These are phyloP conservation scores for Lethocerus indicus DNA, from an alignment of 1,140 invertebrate genomes.

Conservation along the genomic window DNA sequence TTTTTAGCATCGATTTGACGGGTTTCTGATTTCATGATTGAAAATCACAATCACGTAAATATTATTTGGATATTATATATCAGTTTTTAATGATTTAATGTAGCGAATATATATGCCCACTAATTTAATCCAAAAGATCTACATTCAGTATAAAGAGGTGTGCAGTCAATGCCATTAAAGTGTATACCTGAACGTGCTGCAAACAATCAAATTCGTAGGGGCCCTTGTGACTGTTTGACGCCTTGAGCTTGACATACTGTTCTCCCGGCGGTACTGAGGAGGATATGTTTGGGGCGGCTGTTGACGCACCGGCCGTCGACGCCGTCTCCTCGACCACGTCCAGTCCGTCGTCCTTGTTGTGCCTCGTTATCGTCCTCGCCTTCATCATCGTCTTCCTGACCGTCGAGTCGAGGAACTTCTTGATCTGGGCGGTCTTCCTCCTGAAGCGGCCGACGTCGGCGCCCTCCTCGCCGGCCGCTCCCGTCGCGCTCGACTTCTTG, in stretches of 20 bases:
- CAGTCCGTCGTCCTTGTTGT: conserved; percentile 71
- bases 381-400: conserved; percentile 79
- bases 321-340: conserved; percentile 34
- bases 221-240: conserved; percentile 86
- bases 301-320: conserved; percentile 2
- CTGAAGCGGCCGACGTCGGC: conserved; percentile 27
- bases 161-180: conserved; percentile 16
- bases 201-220: conserved; percentile 85
- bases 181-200: conserved; percentile 42
- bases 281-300: background rate
- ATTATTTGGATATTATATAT: too few species aligned
- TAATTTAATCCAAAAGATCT: too few species aligned
- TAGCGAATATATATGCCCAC: too few species aligned
- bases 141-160: too few species aligned
- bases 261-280: conserved; percentile 39
- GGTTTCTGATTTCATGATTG: too few species aligned
- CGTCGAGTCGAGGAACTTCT: conserved; percentile 69
- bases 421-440: conserved; percentile 47
- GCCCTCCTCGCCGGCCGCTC: conserved; percentile 24
- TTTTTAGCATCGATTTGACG: too few species aligned
- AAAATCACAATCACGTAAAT: too few species aligned
- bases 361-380: conserved; percentile 63
- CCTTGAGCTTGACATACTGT: conserved; percentile 79
- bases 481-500: conserved; percentile 40
- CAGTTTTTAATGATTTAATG: too few species aligned